phyloP scores from a whole-genome alignment of 2,113 vertebrate species.

The Camelus bactrianus region DNA sequence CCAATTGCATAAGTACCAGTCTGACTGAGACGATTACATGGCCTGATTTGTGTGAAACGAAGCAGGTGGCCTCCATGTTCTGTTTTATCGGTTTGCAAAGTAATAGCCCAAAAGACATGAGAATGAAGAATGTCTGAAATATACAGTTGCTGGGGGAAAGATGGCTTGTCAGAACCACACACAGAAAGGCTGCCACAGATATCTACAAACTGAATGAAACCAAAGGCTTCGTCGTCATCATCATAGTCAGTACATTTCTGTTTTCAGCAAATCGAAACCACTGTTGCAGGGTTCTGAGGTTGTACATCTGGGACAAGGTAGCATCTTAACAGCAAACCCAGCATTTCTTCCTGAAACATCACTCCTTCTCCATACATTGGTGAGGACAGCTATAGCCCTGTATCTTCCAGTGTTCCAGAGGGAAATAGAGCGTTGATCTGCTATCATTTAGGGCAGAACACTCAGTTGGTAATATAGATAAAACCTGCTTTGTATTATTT shows the following conservation, averaged over 20 bases:
- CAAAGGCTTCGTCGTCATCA: neutral
- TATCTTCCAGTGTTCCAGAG: neutral
- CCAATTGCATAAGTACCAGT: neutral
- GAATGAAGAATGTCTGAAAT: neutral
- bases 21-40: neutral
- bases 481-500: neutral
- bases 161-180: neutral
- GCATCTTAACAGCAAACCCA: neutral
- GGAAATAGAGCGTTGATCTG: neutral
- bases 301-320: neutral
- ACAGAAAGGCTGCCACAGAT: neutral
- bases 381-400: neutral
- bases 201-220: slow-evolving; percentile 16
- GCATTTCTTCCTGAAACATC: neutral
- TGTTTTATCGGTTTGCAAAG: neutral
- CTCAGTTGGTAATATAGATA: neutral
- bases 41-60: neutral
- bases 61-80: neutral
- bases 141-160: neutral
- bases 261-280: neutral
- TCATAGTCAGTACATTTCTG: neutral
- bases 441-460: neutral
- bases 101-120: neutral
- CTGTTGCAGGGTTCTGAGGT: neutral
- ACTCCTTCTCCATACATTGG: neutral